A percentile compares a stretch with the other conserved stretches of the same genome.
These are phyloP conservation scores for Acropternis orthonyx DNA, from an alignment of 2,797 vertebrate genomes.

Conservation along the genomic window DNA sequence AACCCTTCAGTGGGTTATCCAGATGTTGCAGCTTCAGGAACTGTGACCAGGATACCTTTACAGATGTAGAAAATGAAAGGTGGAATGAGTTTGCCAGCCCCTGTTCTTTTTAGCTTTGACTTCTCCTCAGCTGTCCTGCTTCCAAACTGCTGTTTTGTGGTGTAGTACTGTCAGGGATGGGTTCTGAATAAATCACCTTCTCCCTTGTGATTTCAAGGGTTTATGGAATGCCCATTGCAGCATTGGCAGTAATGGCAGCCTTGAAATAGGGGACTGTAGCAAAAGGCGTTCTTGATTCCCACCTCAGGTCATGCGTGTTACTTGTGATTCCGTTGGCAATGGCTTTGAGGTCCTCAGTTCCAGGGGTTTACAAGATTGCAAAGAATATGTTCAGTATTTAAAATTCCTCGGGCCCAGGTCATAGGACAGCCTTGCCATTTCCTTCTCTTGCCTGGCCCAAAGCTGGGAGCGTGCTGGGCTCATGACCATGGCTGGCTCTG, in stretches of 20 bases:
- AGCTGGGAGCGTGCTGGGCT: not conserved
- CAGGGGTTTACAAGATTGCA: not conserved
- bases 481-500: accelerated
- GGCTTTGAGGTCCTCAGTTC: not conserved
- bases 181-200: not conserved
- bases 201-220: not conserved
- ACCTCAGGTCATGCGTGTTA: not conserved
- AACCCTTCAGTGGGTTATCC: not conserved
- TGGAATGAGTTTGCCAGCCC: not conserved
- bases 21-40: not conserved
- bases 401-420: not conserved
- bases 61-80: not conserved
- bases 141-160: not conserved
- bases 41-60: not conserved
- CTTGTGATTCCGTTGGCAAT: not conserved
- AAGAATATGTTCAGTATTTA: not conserved
- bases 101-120: not conserved
- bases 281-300: accelerated
- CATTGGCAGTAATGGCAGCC: not conserved
- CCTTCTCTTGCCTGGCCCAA: accelerated
- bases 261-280: not conserved
- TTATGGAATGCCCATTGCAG: not conserved
- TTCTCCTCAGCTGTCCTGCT: not conserved
- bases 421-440: not conserved
- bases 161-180: not conserved